Conservation (phyloP, 2,797 vertebrate species). For the Coregonus suidteri region DNA sequence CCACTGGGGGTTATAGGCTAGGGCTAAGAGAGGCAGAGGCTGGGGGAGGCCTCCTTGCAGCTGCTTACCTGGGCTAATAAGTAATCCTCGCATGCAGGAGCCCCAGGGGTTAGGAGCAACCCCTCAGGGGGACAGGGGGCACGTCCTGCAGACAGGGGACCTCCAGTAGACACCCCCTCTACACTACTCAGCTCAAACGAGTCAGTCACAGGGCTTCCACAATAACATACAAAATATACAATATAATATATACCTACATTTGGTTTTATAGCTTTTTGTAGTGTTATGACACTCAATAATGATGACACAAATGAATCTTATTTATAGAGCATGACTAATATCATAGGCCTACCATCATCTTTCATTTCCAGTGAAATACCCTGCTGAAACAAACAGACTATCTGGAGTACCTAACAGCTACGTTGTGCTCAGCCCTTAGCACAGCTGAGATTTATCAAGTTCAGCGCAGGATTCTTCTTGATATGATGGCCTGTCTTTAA, state of each 20-base stretch:
- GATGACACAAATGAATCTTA: neutral
- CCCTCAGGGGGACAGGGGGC: neutral
- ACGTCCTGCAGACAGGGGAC: neutral
- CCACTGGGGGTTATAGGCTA: conserved; percentile 40
- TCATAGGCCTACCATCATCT: too few species aligned
- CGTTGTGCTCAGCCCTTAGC: neutral
- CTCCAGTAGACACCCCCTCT: neutral
- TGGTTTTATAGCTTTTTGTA: neutral
- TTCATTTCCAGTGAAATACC: too few species aligned
- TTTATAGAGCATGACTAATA: neutral
- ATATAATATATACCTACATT: neutral
- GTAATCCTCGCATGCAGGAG: neutral
- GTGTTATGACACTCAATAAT: neutral
- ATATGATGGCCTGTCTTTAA: neutral
- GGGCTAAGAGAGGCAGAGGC: conserved; percentile 11
- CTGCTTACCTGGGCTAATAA: conserved; percentile 2
- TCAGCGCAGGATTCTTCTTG: neutral
- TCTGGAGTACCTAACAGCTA: neutral
- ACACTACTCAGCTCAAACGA: neutral
- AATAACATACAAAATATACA: neutral
- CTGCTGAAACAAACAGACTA: too few species aligned
- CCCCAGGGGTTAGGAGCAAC: neutral
- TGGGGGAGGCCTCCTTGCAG: neutral
- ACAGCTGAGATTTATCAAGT: neutral
- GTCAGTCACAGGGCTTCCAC: neutral